Percentiles rank a stretch among this genome's conserved stretches.
Conservation (phyloP, 2,888 invertebrate species). For the Sericinus montela region DNA sequence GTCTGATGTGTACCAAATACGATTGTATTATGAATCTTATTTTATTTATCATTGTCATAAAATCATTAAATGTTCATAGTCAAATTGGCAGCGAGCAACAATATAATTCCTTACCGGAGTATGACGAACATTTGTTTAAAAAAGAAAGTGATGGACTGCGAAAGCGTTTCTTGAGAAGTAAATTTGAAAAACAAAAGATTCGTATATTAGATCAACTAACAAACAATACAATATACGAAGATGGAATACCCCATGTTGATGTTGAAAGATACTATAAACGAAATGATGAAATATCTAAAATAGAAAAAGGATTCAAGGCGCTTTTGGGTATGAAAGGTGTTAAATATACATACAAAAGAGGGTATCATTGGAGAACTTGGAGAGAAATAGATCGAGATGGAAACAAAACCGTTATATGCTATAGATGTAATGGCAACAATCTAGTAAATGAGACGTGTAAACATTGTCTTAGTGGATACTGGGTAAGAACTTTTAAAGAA, state of each 20-base stretch:
- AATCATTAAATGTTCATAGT: background rate
- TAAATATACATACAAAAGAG: slow-evolving; percentile 49
- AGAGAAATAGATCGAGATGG: slow-evolving; percentile 34
- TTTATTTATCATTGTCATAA: background rate
- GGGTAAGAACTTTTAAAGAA: slow-evolving; percentile 37
- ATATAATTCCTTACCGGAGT: slow-evolving; percentile 13
- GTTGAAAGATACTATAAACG: slow-evolving; percentile 17
- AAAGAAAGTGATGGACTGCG: slow-evolving; percentile 22
- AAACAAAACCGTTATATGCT: slow-evolving; percentile 34
- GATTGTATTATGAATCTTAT: background rate
- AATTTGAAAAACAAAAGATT: slow-evolving; percentile 24
- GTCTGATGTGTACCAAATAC: slow-evolving; percentile 14
- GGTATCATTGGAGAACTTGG: slow-evolving; percentile 55
- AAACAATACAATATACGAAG: slow-evolving; percentile 32
- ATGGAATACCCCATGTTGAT: slow-evolving; percentile 38
- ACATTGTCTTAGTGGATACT: slow-evolving; percentile 40
- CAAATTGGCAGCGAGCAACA: background rate
- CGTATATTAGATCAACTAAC: slow-evolving; percentile 22
- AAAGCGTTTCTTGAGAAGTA: slow-evolving; percentile 29
- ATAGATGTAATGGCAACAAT: slow-evolving; percentile 45
- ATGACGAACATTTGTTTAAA: slow-evolving; percentile 11
- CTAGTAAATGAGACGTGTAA: slow-evolving; percentile 28
- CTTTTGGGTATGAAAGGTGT: slow-evolving; percentile 44
- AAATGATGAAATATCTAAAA: slow-evolving; percentile 22
- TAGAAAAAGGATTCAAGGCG: slow-evolving; percentile 41